A percentile compares a stretch with the other conserved stretches of the same genome.
Conservation (phyloP, 2,113 vertebrate genomes). For the Triplophysa siluroides region DNA sequence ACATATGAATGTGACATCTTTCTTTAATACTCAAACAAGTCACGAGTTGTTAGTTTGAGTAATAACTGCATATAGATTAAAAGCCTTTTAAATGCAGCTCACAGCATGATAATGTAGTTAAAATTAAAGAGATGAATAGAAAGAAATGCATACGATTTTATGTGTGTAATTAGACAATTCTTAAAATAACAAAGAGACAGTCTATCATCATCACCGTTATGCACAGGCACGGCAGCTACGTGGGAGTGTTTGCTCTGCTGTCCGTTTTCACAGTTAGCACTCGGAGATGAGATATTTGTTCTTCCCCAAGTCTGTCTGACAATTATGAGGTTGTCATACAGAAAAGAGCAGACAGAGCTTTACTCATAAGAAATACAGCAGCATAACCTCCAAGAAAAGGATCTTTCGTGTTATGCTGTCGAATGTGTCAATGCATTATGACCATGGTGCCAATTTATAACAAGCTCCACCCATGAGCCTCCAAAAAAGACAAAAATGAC, state of each 20-base stretch:
- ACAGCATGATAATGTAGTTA: neutral
- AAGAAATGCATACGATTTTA: constrained; percentile 6
- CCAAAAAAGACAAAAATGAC: too few species aligned
- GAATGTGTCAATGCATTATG: neutral
- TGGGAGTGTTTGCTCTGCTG: constrained; percentile 27
- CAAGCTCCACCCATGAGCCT: too few species aligned
- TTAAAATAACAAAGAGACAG: constrained; percentile 34
- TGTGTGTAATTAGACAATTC: neutral
- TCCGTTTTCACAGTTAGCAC: constrained; percentile 28
- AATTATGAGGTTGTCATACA: constrained; percentile 29
- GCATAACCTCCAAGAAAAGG: neutral
- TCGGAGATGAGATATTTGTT: constrained; percentile 40
- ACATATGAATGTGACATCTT: constrained; percentile 30
- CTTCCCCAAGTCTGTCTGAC: constrained; percentile 11
- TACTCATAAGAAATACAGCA: constrained; percentile 21
- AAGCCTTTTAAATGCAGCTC: too few species aligned
- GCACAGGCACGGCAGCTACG: constrained; percentile 17
- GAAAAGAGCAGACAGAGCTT: constrained; percentile 13
- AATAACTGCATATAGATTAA: constrained; percentile 7
- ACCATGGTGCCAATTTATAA: too few species aligned
- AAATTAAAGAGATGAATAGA: neutral
- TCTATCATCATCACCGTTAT: constrained; percentile 7
- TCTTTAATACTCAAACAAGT: neutral
- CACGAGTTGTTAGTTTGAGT: constrained; percentile 33
- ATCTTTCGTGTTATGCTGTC: neutral